Evolutionary conservation across 2,113 vertebrate species (phyloP).

Genomic region (Antigone vipio): DNA sequence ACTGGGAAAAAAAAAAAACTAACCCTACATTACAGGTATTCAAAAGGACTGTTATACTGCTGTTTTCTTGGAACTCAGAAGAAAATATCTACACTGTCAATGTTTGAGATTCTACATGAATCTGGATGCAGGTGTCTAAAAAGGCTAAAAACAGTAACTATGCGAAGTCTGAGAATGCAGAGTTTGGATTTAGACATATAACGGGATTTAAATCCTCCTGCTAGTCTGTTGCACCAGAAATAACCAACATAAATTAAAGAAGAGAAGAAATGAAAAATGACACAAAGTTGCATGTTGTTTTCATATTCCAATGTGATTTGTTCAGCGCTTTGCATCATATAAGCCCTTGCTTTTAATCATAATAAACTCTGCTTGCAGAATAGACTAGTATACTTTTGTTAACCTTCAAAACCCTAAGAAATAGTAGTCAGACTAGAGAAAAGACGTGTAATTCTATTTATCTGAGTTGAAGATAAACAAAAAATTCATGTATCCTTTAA

Average conservation of each 20-base stretch:
- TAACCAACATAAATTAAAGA: not conserved
- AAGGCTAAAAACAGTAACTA: not conserved
- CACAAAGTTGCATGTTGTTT: not conserved
- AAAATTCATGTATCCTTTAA: not conserved
- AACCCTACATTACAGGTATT: not conserved
- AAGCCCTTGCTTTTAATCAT: not conserved
- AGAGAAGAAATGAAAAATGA: not conserved
- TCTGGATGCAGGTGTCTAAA: not conserved
- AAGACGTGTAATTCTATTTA: not conserved
- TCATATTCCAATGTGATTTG: not conserved
- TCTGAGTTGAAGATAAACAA: not conserved
- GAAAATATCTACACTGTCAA: not conserved
- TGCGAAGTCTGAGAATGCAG: not conserved
- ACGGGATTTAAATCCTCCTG: not conserved
- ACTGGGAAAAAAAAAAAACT: fast-evolving
- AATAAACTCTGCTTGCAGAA: not conserved
- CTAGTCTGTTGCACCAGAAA: not conserved
- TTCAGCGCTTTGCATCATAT: not conserved
- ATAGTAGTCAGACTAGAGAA: not conserved
- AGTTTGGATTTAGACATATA: not conserved
- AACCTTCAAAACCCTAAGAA: not conserved
- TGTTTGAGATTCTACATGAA: not conserved
- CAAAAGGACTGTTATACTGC: not conserved
- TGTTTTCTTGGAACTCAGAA: not conserved
- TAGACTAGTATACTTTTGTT: not conserved